Percentiles rank a stretch among this genome's conserved stretches.
Conservation (phyloP, 2,113 vertebrate genomes). For the Pangasianodon hypophthalmus region DNA sequence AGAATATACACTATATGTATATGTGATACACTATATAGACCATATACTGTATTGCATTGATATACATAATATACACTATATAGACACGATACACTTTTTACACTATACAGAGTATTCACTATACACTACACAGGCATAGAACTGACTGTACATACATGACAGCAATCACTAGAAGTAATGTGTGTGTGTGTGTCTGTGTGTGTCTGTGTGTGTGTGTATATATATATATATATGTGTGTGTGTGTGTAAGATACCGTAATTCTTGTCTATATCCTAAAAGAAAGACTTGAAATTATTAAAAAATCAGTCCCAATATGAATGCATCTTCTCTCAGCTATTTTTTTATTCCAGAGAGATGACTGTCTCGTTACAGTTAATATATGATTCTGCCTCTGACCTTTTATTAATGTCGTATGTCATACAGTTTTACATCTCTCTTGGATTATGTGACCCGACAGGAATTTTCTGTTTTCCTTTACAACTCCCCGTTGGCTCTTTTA, state of each 20-base stretch:
- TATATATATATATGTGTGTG: too few species aligned
- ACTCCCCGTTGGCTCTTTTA: neutral
- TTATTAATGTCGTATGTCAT: neutral
- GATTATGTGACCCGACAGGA: neutral
- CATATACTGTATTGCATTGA: neutral
- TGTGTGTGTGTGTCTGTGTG: too few species aligned
- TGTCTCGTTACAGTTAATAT: neutral
- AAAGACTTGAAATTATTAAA: neutral
- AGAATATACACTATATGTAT: neutral
- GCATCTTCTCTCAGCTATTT: neutral
- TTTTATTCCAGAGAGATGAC: neutral
- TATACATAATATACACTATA: too few species aligned
- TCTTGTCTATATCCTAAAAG: neutral
- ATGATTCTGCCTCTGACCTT: neutral
- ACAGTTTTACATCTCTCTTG: neutral
- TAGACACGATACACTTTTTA: too few species aligned
- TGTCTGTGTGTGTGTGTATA: too few species aligned
- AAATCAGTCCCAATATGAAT: neutral
- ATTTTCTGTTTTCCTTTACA: neutral
- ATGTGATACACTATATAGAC: neutral
- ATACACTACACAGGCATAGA: too few species aligned
- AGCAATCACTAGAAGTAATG: too few species aligned
- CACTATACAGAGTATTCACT: too few species aligned
- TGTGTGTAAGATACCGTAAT: too few species aligned
- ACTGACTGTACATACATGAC: too few species aligned